Base-by-base conservation (phyloP, 2,888 invertebrate genomes). In the Leucozona laternaria region DNA sequence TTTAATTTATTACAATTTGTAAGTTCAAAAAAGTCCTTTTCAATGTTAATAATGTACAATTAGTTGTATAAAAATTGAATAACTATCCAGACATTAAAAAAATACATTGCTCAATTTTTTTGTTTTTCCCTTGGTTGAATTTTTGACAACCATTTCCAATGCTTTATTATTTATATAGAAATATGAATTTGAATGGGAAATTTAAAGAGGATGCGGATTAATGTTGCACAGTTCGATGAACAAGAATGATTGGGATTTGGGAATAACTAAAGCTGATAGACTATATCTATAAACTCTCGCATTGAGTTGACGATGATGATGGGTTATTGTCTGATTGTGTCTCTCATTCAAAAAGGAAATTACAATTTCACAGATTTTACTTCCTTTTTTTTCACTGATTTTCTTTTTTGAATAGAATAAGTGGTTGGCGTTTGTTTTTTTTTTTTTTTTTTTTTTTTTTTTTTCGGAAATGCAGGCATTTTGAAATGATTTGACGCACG, bases 91-190 rank as follows among this genome's bases (percentile, higher is more conserved):
- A 43, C n/a, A n/a, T 43, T 43, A 7, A 37, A 43, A 40, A 43
- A n/a, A 43, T n/a, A 2, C 43, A 43, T n/a, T 43, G n/a, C 43
- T 43, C n/a, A 43, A n/a, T 43, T 7, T 43, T 15, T 43, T n/a
- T 40, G 2, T 7, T 43, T 15, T 43, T n/a, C 15, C 1, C 5
- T 15, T 40, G 6, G 5, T 40, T 40, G 15, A 40, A 40, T 50
- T 50, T 78, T 57, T 53, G 70, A 71, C 53, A 71, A 70, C 40
- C 71, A 55, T 28, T 78, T 78, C 34, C 53, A 71, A 60, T 70
- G 50, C 6, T n/a, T n/a, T n/a, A n/a, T n/a, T n/a, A n/a, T n/a
- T n/a, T n/a, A n/a, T 50, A 50, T 13, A 13, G 22, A 50, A 34
- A n/a, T 43, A 2, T 8, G 28, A 17, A n/a, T 34, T 45, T 58